Base-by-base conservation (phyloP, 1,140 invertebrate genomes). In the Saccostrea cuccullata region DNA sequence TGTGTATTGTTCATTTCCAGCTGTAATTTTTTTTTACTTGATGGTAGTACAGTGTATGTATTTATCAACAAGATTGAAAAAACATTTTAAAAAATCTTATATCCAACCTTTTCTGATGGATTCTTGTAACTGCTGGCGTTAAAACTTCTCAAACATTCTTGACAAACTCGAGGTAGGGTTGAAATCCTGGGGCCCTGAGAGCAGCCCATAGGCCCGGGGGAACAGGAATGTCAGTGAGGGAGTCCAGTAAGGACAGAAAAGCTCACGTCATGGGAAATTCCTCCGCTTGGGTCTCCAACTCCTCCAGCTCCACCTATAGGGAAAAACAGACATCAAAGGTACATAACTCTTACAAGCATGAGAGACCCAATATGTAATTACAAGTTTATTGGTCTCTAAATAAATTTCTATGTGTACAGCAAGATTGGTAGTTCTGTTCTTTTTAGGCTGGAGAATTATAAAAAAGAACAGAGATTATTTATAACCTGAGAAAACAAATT, bases 241-340 rank as follows among this genome's bases (percentile, higher is more conserved):
- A 96, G 92, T 97, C 96, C 0, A 99, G 93, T 0, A 99, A 95
- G 86, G 96, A 95, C 0, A 99, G 95, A 93, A 99, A 97, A 2
- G 97, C 97, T 86, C 97, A 96, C 0, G 93, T 94, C 91, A 95
- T 92, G 0, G 93, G 92, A 86, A 93, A 95, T 84, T 94, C 93
- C 95, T 99, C 98, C 93, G 97, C 96, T 56, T 98, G 96, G 23
- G 97, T 97, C 94, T 99, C 98, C 64, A 98, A 96, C 95, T 98
- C 96, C 90, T 96, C 96, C 56, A 97, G 93, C 90, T 97, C 96
- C 67, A 95, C 94, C 93, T 96, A 20, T 6, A 84, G n/a, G 40
- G 15, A 82, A 36, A n/a, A 82, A 82, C 15, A 13, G 15, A 64
- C 5, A 64, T 64, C 5, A 64, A 60, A n/a, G 58, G 58, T 20